A percentile compares a stretch with the other conserved stretches of the same genome.
Evolutionary conservation across 2,113 vertebrate species (phyloP).

Genomic region (Rhizomys pruinosus): DNA sequence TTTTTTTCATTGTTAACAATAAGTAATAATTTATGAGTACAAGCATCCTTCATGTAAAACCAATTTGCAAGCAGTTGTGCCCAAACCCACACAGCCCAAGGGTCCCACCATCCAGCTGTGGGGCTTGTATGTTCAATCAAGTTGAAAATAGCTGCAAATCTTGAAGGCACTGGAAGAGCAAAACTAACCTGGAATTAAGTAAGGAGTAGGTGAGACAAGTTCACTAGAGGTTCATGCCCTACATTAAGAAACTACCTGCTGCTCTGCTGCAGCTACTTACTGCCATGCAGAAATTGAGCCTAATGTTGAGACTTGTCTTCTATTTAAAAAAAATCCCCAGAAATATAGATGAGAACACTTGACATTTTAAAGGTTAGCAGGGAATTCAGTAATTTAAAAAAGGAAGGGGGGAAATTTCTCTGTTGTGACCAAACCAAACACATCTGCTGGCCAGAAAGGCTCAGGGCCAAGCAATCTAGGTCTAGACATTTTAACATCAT

Average conservation of each 20-base stretch:
- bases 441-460: constrained; percentile 45
- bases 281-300: constrained; percentile 11
- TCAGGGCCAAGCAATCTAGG: background rate
- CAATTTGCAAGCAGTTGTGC: too few relatives aligned
- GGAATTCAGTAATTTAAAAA: background rate
- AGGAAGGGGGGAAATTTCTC: background rate
- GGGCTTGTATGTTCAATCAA: too few relatives aligned
- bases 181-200: background rate
- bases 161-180: background rate
- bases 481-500: constrained; percentile 10
- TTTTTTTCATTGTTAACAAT: too few relatives aligned
- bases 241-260: background rate
- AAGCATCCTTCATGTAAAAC: too few relatives aligned
- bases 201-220: too few relatives aligned
- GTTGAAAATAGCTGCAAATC: background rate
- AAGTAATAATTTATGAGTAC: too few relatives aligned
- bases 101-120: too few relatives aligned
- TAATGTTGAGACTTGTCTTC: constrained; percentile 14
- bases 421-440: constrained; percentile 35
- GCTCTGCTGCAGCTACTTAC: background rate
- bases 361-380: constrained; percentile 64
- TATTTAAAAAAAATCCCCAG: constrained; percentile 50
- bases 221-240: background rate
- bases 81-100: too few relatives aligned
- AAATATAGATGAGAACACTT: constrained; percentile 59